phyloP scores from a whole-genome alignment of 2,113 vertebrate genomes.

The Sarotherodon lohbergeri region DNA sequence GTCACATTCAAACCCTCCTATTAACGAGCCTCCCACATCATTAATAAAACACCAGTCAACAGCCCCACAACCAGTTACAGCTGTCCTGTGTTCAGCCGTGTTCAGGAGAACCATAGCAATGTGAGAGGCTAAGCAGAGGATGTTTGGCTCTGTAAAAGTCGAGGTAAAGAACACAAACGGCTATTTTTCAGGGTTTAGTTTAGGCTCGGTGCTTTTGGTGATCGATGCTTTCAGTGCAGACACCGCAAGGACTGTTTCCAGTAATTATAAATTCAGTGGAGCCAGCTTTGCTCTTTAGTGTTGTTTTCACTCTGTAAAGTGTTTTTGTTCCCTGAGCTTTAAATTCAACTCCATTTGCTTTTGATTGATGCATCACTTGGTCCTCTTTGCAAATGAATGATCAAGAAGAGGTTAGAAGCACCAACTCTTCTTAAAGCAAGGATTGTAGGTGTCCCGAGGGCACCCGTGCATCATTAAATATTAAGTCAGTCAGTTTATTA shows the following conservation, averaged over 20 bases:
- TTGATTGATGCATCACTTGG: not conserved
- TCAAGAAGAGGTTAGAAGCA: not conserved
- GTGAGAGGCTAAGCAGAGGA: not conserved
- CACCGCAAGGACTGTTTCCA: accelerated
- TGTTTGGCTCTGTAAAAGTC: not conserved
- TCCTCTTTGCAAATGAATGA: not conserved
- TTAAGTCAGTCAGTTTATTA: not conserved
- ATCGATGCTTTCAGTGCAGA: not conserved
- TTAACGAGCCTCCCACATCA: conserved; percentile 55
- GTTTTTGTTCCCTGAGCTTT: not conserved
- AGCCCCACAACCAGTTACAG: conserved; percentile 32
- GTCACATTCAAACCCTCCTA: not conserved
- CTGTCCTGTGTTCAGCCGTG: not conserved
- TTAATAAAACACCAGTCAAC: conserved; percentile 58
- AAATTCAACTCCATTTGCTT: not conserved
- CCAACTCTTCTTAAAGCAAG: not conserved
- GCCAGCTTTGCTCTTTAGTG: not conserved
- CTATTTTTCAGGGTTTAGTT: accelerated
- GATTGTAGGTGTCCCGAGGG: not conserved
- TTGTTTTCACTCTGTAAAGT: not conserved
- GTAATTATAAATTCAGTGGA: not conserved
- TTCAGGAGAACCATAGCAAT: not conserved
- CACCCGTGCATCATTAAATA: not conserved
- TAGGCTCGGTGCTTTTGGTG: not conserved
- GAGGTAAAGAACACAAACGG: not conserved